phyloP scores from a whole-genome alignment of 2,888 invertebrate genomes.

The Drosophila phalerata region DNA sequence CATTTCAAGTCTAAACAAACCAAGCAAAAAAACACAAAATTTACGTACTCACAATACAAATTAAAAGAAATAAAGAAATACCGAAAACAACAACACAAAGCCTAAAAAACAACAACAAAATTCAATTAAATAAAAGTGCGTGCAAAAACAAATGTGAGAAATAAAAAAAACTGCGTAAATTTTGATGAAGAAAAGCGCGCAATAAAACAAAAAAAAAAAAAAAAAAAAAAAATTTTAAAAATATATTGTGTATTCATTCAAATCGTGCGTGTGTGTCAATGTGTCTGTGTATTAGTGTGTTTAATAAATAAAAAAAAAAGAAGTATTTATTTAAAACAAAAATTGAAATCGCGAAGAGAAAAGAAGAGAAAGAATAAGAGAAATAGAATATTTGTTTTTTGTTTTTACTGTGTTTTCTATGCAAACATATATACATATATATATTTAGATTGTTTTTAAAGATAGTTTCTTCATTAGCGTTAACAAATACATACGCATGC shows the following conservation, averaged over 20 bases:
- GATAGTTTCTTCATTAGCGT: constrained; percentile 33
- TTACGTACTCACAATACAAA: constrained; percentile 29
- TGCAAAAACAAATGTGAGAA: constrained; percentile 27
- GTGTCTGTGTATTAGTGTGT: constrained; percentile 7
- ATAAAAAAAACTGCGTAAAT: constrained; percentile 28
- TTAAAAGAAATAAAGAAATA: constrained; percentile 5
- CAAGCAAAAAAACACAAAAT: constrained; percentile 53
- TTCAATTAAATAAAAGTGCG: constrained; percentile 47
- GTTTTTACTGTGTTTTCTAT: constrained; percentile 12
- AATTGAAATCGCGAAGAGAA: not conserved
- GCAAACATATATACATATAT: not conserved
- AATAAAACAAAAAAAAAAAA: constrained; percentile 12
- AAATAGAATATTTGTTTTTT: constrained; percentile 6
- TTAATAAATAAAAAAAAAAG: not conserved
- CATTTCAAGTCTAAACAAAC: constrained; percentile 75
- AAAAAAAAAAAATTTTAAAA: not conserved
- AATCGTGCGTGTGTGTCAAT: not conserved
- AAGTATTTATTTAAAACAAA: constrained; percentile 1
- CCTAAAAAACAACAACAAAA: constrained; percentile 7
- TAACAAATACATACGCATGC: constrained; percentile 29
- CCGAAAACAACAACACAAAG: constrained; percentile 7
- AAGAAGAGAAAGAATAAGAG: not conserved
- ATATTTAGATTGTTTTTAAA: constrained; percentile 1
- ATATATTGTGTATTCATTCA: constrained; percentile 1
- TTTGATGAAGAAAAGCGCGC: constrained; percentile 1